Evolutionary conservation across 2,113 vertebrate genomes (phyloP), one percentile per base, ranked within the genome.

Genomic region (Mastomys coucha): DNA sequence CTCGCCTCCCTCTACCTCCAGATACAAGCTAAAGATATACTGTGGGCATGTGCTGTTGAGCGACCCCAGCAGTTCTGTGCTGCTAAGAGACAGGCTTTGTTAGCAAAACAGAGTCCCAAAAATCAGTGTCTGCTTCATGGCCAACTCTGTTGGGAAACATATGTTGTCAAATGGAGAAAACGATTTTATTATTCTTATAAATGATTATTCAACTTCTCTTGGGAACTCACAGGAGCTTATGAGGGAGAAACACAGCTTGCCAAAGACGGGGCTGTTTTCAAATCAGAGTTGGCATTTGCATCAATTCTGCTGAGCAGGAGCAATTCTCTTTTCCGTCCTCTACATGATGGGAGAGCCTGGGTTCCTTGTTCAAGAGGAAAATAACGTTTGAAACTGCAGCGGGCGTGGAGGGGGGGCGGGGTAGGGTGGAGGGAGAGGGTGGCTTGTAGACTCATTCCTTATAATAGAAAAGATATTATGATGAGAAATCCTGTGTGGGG

Each of bases 111-210:
- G 53, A 93, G 73, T 58, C 56, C 80, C 56, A n/a, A 51, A 75
- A n/a, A 63, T 45, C 67, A 76, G 60, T 24, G 87, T 69, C 39
- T 94, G 70, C 77, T 95, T 70, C 24, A 2, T 0, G 80, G 73
- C 75, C 36, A 93, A 89, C 78, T 45, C 1, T 88, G 75, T 67
- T 76, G 65, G 89, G 73, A 92, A 91, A 87, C 72, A 89, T 89
- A 77, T 65, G 22, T 72, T 76, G 93, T 97, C 89, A 96, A 76
- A 65, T 14, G 1, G 14, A 88, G 69, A 65, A 96, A 80, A 94
- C 56, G 42, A 85, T 97, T 97, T 95, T 97, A 94, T 95, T 97
- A 93, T 85, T 94, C 96, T 95, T 96, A 95, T 90, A 96, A 97
- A 96, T 96, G 94, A 96, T 95, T 93, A 89, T 91, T 97, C 86